Evolutionary conservation across 2,888 invertebrate genomes (phyloP).

Genomic region (Xestia c-nigrum): DNA sequence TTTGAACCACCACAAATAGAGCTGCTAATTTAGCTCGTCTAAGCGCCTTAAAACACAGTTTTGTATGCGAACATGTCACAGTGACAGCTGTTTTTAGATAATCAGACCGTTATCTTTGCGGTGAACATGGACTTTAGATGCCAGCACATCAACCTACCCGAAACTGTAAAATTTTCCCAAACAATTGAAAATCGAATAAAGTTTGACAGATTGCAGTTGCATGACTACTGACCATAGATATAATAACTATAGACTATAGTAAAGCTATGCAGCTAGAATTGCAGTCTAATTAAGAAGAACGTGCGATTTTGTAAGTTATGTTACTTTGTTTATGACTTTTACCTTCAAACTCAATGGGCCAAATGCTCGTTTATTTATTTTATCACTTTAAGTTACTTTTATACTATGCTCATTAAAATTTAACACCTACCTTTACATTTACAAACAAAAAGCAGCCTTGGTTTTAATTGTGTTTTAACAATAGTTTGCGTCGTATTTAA

Average conservation of each 20-base stretch:
- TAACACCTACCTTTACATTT: neutral
- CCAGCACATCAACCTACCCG: too few relatives aligned
- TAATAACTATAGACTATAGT: too few relatives aligned
- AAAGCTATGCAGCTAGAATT: neutral
- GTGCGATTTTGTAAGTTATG: slow-evolving; percentile 24
- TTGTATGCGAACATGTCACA: too few relatives aligned
- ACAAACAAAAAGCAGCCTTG: slow-evolving; percentile 45
- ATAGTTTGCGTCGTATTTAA: slow-evolving; percentile 12
- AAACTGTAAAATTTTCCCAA: too few relatives aligned
- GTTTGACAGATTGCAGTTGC: too few relatives aligned
- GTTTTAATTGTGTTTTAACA: slow-evolving; percentile 15
- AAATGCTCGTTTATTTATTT: slow-evolving; percentile 35
- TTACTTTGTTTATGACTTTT: slow-evolving; percentile 16
- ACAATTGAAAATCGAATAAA: too few relatives aligned
- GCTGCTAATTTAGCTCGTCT: too few relatives aligned
- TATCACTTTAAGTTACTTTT: slow-evolving; percentile 24
- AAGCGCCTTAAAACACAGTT: too few relatives aligned
- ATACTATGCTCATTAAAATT: slow-evolving; percentile 29
- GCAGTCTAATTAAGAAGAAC: slow-evolving; percentile 26
- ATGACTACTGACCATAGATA: neutral
- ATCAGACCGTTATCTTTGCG: too few relatives aligned
- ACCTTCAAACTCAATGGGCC: neutral
- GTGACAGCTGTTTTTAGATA: too few relatives aligned
- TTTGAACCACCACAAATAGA: too few relatives aligned
- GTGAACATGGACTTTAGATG: too few relatives aligned